A percentile compares a stretch with the other conserved stretches of the same genome.
These are phyloP conservation scores for Zeugodacus cucurbitae DNA, from an alignment of 1,140 invertebrate species.

Conservation along the genomic window DNA sequence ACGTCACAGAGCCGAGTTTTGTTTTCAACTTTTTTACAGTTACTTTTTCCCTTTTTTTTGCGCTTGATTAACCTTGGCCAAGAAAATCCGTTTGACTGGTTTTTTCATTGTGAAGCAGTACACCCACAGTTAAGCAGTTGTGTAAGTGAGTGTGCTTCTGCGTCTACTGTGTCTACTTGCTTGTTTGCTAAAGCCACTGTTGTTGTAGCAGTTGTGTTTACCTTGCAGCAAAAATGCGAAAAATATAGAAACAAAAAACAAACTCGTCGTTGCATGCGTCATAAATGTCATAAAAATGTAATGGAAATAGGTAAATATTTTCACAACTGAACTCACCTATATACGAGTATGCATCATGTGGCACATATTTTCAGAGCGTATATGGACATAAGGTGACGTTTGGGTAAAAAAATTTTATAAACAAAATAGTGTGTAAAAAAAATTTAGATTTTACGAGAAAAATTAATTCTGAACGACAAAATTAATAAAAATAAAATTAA, in stretches of 20 bases:
- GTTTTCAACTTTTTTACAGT: too few relatives aligned
- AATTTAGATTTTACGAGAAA: too few relatives aligned
- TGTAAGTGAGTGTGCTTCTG: not conserved
- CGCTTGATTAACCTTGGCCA: not conserved
- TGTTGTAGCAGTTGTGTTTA: not conserved
- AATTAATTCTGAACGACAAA: too few relatives aligned
- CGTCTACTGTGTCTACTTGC: not conserved
- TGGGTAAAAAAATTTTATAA: too few relatives aligned
- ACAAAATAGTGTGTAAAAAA: too few relatives aligned
- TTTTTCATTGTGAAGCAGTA: not conserved
- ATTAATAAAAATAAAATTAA: too few relatives aligned
- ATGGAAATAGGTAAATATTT: not conserved
- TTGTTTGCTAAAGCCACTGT: not conserved
- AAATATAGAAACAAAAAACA: not conserved
- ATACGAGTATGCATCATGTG: too few relatives aligned
- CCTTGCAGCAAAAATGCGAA: not conserved
- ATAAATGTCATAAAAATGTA: not conserved
- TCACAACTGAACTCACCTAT: not conserved
- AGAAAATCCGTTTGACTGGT: not conserved
- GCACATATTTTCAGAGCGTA: not conserved
- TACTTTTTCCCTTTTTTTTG: too few relatives aligned
- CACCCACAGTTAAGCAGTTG: not conserved
- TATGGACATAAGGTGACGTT: not conserved
- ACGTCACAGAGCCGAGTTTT: not conserved
- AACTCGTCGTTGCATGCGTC: not conserved